Conservation (phyloP, 2,888 invertebrate species). For the Hypselothyrea guttata region DNA sequence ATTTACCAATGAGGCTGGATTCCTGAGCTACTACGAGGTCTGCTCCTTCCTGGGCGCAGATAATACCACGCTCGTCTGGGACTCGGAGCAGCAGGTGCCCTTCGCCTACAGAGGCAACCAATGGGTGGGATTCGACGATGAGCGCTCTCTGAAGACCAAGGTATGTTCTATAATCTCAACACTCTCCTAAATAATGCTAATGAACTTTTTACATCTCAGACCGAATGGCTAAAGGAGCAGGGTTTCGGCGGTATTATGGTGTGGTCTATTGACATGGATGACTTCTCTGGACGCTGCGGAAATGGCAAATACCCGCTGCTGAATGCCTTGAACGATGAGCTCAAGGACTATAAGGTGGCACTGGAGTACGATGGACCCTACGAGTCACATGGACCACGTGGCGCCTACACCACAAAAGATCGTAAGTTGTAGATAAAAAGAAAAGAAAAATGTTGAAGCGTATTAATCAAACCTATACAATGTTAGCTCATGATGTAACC, state of each 20-base stretch:
- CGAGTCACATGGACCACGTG: conserved; percentile 87
- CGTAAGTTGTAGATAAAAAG: conserved; percentile 85
- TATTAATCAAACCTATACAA: background rate
- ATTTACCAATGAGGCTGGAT: conserved; percentile 96
- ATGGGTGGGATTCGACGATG: conserved; percentile 98
- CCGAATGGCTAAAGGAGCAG: conserved; percentile 96
- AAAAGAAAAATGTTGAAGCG: background rate
- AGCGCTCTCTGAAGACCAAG: conserved; percentile 94
- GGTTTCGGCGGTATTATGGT: conserved; percentile 98
- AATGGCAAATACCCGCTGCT: conserved; percentile 95
- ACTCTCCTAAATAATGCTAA: background rate
- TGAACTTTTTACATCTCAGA: conserved; percentile 83
- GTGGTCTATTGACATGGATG: conserved; percentile 98
- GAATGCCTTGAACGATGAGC: conserved; percentile 92
- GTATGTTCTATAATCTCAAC: too few relatives aligned
- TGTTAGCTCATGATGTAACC: conserved; percentile 91
- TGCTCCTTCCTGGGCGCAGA: conserved; percentile 95
- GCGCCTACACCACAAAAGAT: conserved; percentile 93
- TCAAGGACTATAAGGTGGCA: conserved; percentile 90
- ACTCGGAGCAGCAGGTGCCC: conserved; percentile 97
- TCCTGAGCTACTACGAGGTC: conserved; percentile 97
- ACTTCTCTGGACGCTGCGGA: conserved; percentile 95
- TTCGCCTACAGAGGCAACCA: conserved; percentile 95
- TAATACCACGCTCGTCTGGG: conserved; percentile 97
- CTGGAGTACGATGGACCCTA: conserved; percentile 94